A percentile compares a stretch with the other conserved stretches of the same genome.
phyloP scores from a whole-genome alignment of 2,797 vertebrate genomes.

The Oreochromis mossambicus region DNA sequence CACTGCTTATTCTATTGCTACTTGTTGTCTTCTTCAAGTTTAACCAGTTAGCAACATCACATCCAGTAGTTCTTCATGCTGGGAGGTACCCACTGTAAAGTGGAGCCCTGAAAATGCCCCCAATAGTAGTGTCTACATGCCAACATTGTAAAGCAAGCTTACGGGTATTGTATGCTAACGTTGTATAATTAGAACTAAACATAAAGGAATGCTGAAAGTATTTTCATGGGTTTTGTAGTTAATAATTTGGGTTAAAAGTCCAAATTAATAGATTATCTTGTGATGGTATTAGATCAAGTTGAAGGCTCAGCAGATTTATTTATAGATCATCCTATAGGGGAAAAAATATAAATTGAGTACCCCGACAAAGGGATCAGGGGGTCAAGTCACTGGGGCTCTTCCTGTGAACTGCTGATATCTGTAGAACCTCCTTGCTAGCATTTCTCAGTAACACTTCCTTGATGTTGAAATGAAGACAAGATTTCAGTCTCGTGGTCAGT shows the following conservation, averaged over 20 bases:
- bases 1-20: not conserved
- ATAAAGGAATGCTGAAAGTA: not conserved
- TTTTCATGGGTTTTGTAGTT: not conserved
- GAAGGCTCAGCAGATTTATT: not conserved
- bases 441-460: not conserved
- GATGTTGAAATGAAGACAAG: not conserved
- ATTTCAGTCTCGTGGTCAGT: not conserved
- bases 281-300: not conserved
- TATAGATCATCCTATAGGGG: not conserved
- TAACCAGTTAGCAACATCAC: not conserved
- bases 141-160: not conserved
- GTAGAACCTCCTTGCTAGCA: not conserved
- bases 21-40: not conserved
- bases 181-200: not conserved
- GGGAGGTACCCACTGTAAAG: not conserved
- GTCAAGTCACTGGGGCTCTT: not conserved
- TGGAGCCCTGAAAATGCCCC: not conserved
- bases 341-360: not conserved
- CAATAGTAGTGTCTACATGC: not conserved
- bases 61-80: not conserved
- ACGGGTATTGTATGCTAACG: not conserved
- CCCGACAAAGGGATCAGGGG: not conserved
- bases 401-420: not conserved
- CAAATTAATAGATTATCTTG: not conserved
- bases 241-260: not conserved